Percentiles rank a stretch among this genome's conserved stretches.
Conservation (phyloP, 2,113 vertebrate species). For the Nyctereutes procyonoides region DNA sequence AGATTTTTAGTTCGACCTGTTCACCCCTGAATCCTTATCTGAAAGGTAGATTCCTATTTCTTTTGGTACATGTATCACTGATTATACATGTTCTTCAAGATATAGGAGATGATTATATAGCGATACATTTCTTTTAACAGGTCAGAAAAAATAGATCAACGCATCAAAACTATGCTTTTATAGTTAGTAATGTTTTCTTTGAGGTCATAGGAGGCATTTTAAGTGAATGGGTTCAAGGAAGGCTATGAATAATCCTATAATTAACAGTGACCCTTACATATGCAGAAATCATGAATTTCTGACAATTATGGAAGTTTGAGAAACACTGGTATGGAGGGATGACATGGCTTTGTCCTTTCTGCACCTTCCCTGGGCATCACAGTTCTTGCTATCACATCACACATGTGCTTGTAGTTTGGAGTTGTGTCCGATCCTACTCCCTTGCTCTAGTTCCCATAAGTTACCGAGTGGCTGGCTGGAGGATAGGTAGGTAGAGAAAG, state of each 20-base stretch:
- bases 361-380: fast-evolving
- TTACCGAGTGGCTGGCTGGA: background rate
- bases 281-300: background rate
- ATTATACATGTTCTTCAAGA: background rate
- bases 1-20: background rate
- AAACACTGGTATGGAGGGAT: background rate
- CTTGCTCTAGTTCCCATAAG: background rate
- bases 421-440: background rate
- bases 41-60: background rate
- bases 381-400: background rate
- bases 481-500: background rate
- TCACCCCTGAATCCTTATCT: background rate
- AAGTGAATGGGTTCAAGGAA: constrained; percentile 22
- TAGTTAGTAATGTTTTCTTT: background rate
- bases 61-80: background rate
- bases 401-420: background rate
- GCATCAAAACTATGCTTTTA: background rate
- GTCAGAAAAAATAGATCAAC: background rate
- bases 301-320: background rate
- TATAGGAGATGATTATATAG: background rate
- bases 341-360: too few relatives aligned
- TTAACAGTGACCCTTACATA: background rate
- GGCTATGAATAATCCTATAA: background rate
- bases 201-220: background rate
- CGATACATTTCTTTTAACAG: background rate